These are phyloP conservation scores for Megaceryle maxima DNA, from an alignment of 2,113 vertebrate species.

Conservation along the genomic window DNA sequence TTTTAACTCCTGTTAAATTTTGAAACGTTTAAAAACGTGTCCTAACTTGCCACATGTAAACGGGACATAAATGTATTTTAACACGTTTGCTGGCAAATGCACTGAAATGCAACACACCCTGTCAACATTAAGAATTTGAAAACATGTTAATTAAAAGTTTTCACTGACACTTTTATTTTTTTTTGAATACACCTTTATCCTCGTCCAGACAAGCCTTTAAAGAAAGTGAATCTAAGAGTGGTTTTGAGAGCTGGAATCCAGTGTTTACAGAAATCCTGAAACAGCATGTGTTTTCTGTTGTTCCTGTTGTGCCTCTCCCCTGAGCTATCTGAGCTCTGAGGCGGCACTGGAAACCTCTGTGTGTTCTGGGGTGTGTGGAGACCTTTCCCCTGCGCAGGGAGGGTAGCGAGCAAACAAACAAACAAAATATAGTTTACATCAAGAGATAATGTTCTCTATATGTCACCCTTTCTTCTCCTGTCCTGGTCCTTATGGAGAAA, in stretches of 20 bases:
- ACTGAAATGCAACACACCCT: conserved; percentile 38
- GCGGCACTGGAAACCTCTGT: not conserved
- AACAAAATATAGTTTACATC: not conserved
- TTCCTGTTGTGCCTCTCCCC: not conserved
- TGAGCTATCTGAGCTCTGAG: not conserved
- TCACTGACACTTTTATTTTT: not conserved
- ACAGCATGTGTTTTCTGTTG: not conserved
- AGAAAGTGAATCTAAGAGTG: not conserved
- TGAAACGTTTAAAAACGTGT: conserved; percentile 12
- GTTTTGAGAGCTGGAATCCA: conserved; percentile 1
- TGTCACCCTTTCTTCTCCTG: not conserved
- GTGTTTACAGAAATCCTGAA: conserved; percentile 14
- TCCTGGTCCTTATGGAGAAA: not conserved
- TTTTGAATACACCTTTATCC: conserved; percentile 13
- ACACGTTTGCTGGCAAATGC: conserved; percentile 39
- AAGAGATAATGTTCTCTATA: not conserved
- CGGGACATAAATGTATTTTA: conserved; percentile 41
- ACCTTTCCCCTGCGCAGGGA: not conserved
- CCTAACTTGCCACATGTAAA: not conserved
- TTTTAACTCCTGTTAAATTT: conserved; percentile 17
- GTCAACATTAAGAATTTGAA: conserved; percentile 28
- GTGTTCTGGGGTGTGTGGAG: not conserved
- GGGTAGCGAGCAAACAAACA: not conserved
- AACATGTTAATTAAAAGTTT: conserved; percentile 53
- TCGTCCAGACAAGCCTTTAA: conserved; percentile 43